Base-by-base conservation (phyloP, 2,888 invertebrate genomes). In the Cosmorhoe ocellata region DNA sequence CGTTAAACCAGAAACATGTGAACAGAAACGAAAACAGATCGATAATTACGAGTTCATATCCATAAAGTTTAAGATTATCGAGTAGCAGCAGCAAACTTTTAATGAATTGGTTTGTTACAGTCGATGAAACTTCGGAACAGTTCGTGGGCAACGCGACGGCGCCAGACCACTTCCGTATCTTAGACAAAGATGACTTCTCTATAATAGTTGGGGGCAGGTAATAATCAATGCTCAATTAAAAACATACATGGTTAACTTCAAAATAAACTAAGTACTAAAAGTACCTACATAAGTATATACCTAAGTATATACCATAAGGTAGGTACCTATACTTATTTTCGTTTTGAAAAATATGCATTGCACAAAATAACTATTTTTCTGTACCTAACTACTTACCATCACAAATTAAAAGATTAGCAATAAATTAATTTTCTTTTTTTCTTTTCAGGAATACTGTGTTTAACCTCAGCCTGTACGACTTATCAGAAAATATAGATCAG, bases 201-300 rank as follows among this genome's bases (percentile, higher is more conserved):
- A 92, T 98, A 72, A 92, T 98, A 74, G 93, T 98, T 69, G 98
- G 98, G 68, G 98, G 97, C 74, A 95, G 96, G 96, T 96, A 91
- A 91, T 90, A 33, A 24, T 5, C 2, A 24, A 18, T 18, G 2
- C 5, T 5, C 2, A 3, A 18, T 18, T 18, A n/a, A n/a, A n/a
- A n/a, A n/a, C n/a, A n/a, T n/a, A n/a, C n/a, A n/a, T n/a, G n/a
- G n/a, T n/a, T n/a, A n/a, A n/a, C n/a, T n/a, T n/a, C n/a, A n/a
- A n/a, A n/a, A n/a, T n/a, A n/a, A n/a, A n/a, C n/a, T n/a, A n/a
- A n/a, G n/a, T n/a, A n/a, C n/a, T n/a, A n/a, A n/a, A n/a, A n/a
- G n/a, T n/a, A n/a, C 18, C 18, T 18, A 18, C 2, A 18, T 3
- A 18, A 18, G 2, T 3, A 18, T 3, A 3, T 18, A 18, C 18